phyloP scores from a whole-genome alignment of 2,797 vertebrate species.

The Bradypodion ventrale region DNA sequence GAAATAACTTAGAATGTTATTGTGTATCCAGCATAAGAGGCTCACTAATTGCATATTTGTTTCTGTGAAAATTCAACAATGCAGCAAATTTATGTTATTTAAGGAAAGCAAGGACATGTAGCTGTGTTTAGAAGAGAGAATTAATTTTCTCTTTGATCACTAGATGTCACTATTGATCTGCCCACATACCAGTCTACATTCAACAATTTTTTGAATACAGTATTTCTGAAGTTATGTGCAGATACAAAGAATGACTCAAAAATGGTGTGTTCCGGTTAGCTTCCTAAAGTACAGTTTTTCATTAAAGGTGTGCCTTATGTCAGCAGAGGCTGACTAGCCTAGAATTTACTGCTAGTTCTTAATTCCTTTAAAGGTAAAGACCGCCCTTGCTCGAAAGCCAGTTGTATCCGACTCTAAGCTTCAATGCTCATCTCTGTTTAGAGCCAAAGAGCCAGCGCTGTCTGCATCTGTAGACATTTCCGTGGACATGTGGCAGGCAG shows the following conservation, averaged over 20 bases:
- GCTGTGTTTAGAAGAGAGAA: accelerated
- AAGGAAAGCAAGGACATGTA: background rate
- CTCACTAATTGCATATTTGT: background rate
- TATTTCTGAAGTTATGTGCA: background rate
- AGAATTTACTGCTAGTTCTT: too few species aligned
- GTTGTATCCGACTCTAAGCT: too few species aligned
- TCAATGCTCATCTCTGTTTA: too few species aligned
- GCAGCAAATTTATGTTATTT: background rate
- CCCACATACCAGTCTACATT: accelerated
- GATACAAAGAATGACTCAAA: accelerated
- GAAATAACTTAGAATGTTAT: background rate
- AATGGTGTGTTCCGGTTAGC: background rate
- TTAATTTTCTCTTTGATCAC: constrained; percentile 7
- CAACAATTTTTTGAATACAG: too few species aligned
- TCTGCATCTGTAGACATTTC: too few species aligned
- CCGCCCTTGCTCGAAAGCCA: too few species aligned
- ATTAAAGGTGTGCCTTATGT: background rate
- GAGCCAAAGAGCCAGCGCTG: too few species aligned
- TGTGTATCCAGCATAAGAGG: background rate
- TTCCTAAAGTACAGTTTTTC: background rate
- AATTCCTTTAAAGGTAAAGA: too few species aligned
- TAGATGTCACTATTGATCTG: constrained; percentile 72
- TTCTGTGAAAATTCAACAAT: background rate
- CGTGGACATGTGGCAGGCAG: too few species aligned
- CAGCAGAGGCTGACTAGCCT: background rate